Conservation (phyloP, 2,888 invertebrate species). For the Philopedon plagiatum region DNA sequence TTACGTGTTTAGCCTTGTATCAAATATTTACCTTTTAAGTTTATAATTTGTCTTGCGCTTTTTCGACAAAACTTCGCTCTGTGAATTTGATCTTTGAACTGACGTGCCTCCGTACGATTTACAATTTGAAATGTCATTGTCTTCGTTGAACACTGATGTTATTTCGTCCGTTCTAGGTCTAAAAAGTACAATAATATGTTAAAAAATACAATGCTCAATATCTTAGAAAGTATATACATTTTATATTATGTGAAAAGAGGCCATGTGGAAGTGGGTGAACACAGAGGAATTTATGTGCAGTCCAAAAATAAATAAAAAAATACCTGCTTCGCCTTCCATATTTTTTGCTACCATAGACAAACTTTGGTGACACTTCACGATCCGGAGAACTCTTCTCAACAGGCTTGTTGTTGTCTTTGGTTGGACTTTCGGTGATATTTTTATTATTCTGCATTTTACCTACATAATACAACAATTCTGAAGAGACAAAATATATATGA, state of each 20-base stretch:
- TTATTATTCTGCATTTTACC: slow-evolving; percentile 57
- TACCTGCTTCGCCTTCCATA: slow-evolving; percentile 75
- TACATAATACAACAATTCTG: too few relatives aligned
- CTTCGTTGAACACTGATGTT: slow-evolving; percentile 63
- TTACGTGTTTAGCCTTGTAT: too few relatives aligned
- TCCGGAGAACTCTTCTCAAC: slow-evolving; percentile 73
- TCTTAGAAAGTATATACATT: too few relatives aligned
- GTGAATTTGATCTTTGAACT: slow-evolving; percentile 73
- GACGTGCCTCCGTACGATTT: slow-evolving; percentile 58
- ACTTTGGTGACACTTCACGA: slow-evolving; percentile 81
- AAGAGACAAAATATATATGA: too few relatives aligned
- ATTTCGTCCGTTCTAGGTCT: slow-evolving; percentile 72
- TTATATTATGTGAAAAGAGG: too few relatives aligned
- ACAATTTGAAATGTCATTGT: slow-evolving; percentile 63
- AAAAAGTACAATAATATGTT: too few relatives aligned
- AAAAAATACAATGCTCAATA: too few relatives aligned
- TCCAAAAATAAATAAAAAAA: not conserved
- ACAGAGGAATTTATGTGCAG: not conserved
- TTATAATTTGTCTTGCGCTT: slow-evolving; percentile 70
- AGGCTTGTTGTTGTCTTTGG: slow-evolving; percentile 52
- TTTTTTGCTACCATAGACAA: slow-evolving; percentile 81
- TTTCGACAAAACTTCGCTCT: slow-evolving; percentile 71
- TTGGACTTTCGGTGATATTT: slow-evolving; percentile 36
- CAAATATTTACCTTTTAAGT: slow-evolving; percentile 65
- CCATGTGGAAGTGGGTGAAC: too few relatives aligned